phyloP scores from a whole-genome alignment of 1,140 invertebrate genomes.

The Drosophila quadrilineata region DNA sequence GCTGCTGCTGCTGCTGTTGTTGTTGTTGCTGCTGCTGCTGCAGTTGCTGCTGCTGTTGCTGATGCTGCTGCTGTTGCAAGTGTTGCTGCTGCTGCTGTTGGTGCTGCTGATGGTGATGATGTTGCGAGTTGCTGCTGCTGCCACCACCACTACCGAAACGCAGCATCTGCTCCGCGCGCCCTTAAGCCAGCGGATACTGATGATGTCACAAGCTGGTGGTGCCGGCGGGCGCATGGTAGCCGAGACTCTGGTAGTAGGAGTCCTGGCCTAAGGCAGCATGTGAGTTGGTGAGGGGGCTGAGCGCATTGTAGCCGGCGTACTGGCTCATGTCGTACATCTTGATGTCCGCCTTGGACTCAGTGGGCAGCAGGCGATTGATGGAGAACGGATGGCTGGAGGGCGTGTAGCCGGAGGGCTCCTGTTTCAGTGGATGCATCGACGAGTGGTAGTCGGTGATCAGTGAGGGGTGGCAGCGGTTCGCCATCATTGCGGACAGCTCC shows the following conservation, averaged over 20 bases:
- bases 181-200: constrained; percentile 88
- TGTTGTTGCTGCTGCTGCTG: constrained; percentile 42
- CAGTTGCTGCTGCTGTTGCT: constrained; percentile 58
- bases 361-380: constrained; percentile 93
- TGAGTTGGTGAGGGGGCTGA: constrained; percentile 85
- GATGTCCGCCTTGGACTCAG: constrained; percentile 91
- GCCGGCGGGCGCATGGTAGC: constrained; percentile 87
- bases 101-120: constrained; percentile 62
- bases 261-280: constrained; percentile 86
- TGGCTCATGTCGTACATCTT: constrained; percentile 91
- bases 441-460: constrained; percentile 84
- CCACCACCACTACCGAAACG: constrained; percentile 40
- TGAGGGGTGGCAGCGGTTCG: constrained; percentile 84
- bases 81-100: constrained; percentile 63
- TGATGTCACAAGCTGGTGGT: constrained; percentile 88
- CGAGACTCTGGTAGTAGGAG: constrained; percentile 90
- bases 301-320: constrained; percentile 85
- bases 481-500: constrained; percentile 86
- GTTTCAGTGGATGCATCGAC: constrained; percentile 88
- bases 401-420: constrained; percentile 88
- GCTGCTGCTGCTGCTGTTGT: constrained; percentile 33
- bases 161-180: constrained; percentile 81
- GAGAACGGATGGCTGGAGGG: constrained; percentile 94
- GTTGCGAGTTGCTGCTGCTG: constrained; percentile 46
- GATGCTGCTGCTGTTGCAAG: constrained; percentile 64